Conservation (phyloP, 2,888 invertebrate species). For the Tortricodes alternella region DNA sequence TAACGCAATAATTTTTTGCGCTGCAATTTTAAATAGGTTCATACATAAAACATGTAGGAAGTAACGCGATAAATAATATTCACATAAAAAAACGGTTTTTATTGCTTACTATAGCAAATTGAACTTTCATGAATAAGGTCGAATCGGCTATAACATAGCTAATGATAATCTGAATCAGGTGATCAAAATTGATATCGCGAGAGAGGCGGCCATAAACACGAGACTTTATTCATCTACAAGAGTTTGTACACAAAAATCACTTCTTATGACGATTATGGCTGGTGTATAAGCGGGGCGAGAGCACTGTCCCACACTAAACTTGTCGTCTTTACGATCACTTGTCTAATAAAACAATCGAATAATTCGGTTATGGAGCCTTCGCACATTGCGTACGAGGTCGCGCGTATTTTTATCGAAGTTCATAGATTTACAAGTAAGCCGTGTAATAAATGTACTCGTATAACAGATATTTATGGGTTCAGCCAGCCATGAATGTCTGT, state of each 20-base stretch:
- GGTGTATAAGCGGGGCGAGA: constrained; percentile 40
- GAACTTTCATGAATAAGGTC: constrained; percentile 49
- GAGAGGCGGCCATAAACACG: constrained; percentile 50
- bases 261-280: constrained; percentile 55
- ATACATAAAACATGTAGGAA: constrained; percentile 36
- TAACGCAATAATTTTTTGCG: constrained; percentile 17
- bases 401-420: constrained; percentile 39
- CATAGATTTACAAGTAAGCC: constrained; percentile 14
- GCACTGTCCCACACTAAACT: constrained; percentile 52
- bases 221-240: constrained; percentile 54
- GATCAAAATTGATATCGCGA: constrained; percentile 42
- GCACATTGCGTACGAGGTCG: constrained; percentile 38
- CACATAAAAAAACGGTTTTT: constrained; percentile 38
- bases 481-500: background rate
- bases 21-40: constrained; percentile 26
- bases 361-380: constrained; percentile 49
- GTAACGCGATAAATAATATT: constrained; percentile 33
- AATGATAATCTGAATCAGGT: constrained; percentile 44
- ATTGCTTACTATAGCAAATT: constrained; percentile 43
- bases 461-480: constrained; percentile 28
- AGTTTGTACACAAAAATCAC: constrained; percentile 62
- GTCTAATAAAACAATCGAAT: constrained; percentile 73
- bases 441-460: constrained; percentile 18
- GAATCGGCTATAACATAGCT: constrained; percentile 44
- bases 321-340: constrained; percentile 60